Base-by-base conservation (phyloP, 2,888 invertebrate genomes). In the Dyspetes luteomarginatus region DNA sequence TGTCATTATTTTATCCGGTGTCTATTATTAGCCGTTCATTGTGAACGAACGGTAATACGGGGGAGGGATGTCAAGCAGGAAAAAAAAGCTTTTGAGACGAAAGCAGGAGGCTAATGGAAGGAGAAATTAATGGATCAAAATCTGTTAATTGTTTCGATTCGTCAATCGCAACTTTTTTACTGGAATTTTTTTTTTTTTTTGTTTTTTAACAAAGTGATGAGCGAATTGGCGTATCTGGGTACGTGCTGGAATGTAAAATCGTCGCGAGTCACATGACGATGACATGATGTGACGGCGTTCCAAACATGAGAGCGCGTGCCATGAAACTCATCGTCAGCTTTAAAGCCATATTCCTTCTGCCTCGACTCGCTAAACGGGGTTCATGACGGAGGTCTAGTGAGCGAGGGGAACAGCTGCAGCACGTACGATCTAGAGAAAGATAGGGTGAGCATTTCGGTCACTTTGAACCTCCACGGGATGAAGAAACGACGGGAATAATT, bases 381-480 rank as follows among this genome's bases (percentile, higher is more conserved):
- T 19, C 43, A 15, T n/a, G 55, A 56, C 55, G 43, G 15, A 72
- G 60, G 60, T 67, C 58, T 56, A 77, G 62, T 83, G 89, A 89
- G 86, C 86, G 86, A 86, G 85, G 83, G 84, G 84, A 89, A 87
- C 89, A 89, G 89, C 89, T 89, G 89, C 86, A 86, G 86, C 89
- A 85, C 87, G 88, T 68, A 81, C 81, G 73, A 75, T 65, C 60
- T 22, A 12, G 30, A 24, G 55, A 55, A 64, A 73, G 52, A 41
- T 43, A 52, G 52, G 12, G 22, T n/a, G 22, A 52, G 22, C 15
- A 7, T 41, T 50, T 62, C 52, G 62, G 41, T 41, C 43, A 69
- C 28, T 43, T 15, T 19, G 36, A n/a, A n/a, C n/a, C 22, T 15
- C n/a, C 52, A 19, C 12, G 48, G 28, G n/a, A 15, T 48, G 3